Evolutionary conservation across 2,797 vertebrate genomes (phyloP).

Genomic region (Podarcis lilfordi): DNA sequence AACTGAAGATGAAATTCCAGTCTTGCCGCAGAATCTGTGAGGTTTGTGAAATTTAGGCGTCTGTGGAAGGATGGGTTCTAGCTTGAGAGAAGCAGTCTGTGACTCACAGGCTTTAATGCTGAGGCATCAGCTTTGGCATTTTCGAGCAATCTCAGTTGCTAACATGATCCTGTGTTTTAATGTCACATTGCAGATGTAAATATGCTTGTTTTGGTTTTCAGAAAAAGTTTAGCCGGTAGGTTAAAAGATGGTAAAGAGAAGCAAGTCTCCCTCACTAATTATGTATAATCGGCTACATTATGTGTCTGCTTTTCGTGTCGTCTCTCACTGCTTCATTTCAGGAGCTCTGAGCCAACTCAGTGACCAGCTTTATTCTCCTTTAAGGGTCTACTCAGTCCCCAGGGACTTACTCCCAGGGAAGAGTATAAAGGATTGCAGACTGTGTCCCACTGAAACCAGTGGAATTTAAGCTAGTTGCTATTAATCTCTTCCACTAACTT

Average conservation of each 20-base stretch:
- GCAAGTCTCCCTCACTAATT: background rate
- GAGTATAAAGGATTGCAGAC: background rate
- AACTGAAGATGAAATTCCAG: conserved; percentile 27
- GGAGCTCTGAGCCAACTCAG: too few species aligned
- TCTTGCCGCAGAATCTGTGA: background rate
- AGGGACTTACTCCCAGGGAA: too few species aligned
- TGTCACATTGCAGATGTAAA: background rate
- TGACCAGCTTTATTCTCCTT: too few species aligned
- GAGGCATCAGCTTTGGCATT: background rate
- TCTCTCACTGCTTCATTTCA: too few species aligned
- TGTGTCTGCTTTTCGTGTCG: too few species aligned
- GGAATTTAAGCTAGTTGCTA: background rate
- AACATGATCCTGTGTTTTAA: background rate
- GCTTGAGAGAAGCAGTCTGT: background rate
- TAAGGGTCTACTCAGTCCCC: too few species aligned
- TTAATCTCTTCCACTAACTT: background rate
- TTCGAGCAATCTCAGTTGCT: background rate
- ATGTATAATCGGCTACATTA: background rate
- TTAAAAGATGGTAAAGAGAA: background rate
- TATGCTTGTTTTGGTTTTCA: background rate
- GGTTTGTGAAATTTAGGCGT: background rate
- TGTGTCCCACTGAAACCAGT: background rate
- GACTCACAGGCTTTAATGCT: background rate
- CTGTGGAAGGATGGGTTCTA: background rate
- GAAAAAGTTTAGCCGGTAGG: background rate